These are phyloP conservation scores for Platyrinchus mystaceus DNA, from an alignment of 2,797 vertebrate genomes.

Conservation along the genomic window DNA sequence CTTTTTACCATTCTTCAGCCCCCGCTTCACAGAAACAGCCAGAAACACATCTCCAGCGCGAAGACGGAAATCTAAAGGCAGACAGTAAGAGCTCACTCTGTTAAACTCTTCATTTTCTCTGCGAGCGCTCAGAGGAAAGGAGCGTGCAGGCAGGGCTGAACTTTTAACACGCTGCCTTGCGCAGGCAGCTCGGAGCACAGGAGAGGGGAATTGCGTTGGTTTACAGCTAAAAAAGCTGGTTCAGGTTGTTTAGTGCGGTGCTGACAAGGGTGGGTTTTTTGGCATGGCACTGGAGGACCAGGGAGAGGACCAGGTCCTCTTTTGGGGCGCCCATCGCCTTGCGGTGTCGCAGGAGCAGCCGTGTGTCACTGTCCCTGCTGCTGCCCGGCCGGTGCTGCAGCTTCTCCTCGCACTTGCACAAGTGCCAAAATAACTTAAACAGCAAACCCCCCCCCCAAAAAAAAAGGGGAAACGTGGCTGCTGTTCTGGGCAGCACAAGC, in stretches of 20 bases:
- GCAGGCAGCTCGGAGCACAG: constrained; percentile 16
- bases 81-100: constrained; percentile 71
- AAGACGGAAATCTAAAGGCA: constrained; percentile 73
- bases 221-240: constrained; percentile 46
- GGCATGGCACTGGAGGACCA: not conserved
- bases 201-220: constrained; percentile 33
- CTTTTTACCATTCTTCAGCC: constrained; percentile 86
- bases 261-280: constrained; percentile 30
- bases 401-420: not conserved
- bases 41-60: constrained; percentile 75
- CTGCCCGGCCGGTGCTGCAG: not conserved
- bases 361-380: not conserved
- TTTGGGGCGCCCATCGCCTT: not conserved
- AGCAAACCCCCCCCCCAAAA: not conserved
- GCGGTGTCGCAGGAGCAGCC: not conserved
- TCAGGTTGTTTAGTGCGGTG: constrained; percentile 57
- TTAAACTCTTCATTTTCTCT: constrained; percentile 77
- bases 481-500: not conserved
- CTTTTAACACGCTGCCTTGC: constrained; percentile 58
- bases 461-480: not conserved
- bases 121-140: constrained; percentile 66
- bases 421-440: not conserved
- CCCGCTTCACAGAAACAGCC: constrained; percentile 83
- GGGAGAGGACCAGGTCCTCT: not conserved
- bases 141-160: constrained; percentile 64